phyloP scores from a whole-genome alignment of 2,113 vertebrate genomes.

The Gambusia affinis region DNA sequence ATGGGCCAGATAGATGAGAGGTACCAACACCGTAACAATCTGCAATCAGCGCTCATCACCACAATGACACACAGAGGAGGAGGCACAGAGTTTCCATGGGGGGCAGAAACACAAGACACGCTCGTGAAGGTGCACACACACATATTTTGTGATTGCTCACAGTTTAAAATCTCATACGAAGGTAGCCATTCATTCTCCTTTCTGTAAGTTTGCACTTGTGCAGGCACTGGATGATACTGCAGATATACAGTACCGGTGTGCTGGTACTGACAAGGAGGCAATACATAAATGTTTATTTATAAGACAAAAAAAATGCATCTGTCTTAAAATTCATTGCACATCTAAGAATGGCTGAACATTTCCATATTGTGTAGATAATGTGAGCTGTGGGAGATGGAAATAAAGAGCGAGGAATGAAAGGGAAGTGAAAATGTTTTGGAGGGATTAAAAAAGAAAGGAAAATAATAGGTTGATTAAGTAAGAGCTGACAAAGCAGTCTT shows the following conservation, averaged over 20 bases:
- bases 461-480: constrained; percentile 55
- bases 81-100: constrained; percentile 47
- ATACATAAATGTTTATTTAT: constrained; percentile 74
- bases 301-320: constrained; percentile 31
- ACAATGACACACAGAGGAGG: constrained; percentile 74
- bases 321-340: constrained; percentile 64
- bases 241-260: constrained; percentile 45
- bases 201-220: constrained; percentile 19
- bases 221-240: constrained; percentile 19
- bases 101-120: constrained; percentile 48
- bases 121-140: constrained; percentile 13
- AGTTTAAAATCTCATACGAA: constrained; percentile 36
- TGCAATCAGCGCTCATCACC: constrained; percentile 85
- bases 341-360: constrained; percentile 48
- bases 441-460: constrained; percentile 33
- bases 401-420: constrained; percentile 29
- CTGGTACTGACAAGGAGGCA: constrained; percentile 48
- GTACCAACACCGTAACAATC: constrained; percentile 85
- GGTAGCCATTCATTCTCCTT: constrained; percentile 21
- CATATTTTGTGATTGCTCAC: not conserved
- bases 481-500: constrained; percentile 52
- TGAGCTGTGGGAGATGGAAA: constrained; percentile 43
- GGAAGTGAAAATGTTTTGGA: constrained; percentile 43
- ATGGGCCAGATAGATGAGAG: constrained; percentile 77
- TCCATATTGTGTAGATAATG: constrained; percentile 67